Conservation (phyloP, 2,888 invertebrate genomes). For the Microchrysa polita region DNA sequence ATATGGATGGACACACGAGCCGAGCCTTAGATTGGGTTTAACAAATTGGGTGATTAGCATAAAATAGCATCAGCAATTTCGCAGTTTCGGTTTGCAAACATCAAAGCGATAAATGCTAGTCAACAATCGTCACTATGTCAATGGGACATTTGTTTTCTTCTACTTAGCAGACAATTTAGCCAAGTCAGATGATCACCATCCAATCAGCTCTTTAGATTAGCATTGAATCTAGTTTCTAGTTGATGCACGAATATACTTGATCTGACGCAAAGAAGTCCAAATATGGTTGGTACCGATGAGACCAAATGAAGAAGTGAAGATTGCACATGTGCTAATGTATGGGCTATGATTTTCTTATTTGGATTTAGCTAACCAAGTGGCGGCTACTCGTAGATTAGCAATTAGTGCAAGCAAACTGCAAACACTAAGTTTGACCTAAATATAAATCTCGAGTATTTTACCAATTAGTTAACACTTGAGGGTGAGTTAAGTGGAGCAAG, state of each 20-base stretch:
- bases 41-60: background rate
- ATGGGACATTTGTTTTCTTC: too few relatives aligned
- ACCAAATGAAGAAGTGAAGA: background rate
- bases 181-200: background rate
- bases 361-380: too few relatives aligned
- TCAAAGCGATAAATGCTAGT: too few relatives aligned
- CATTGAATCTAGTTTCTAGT: background rate
- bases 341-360: background rate
- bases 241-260: conserved; percentile 23
- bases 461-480: too few relatives aligned
- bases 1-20: background rate
- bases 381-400: too few relatives aligned
- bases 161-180: background rate
- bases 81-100: too few relatives aligned
- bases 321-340: conserved; percentile 1
- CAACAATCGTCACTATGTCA: too few relatives aligned
- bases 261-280: background rate
- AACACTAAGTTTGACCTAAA: too few relatives aligned
- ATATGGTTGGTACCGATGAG: background rate
- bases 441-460: too few relatives aligned
- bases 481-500: too few relatives aligned
- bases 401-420: too few relatives aligned
- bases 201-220: background rate
- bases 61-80: background rate
- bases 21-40: background rate